Conservation (phyloP, 2,797 vertebrate species). For the Antrozous pallidus region DNA sequence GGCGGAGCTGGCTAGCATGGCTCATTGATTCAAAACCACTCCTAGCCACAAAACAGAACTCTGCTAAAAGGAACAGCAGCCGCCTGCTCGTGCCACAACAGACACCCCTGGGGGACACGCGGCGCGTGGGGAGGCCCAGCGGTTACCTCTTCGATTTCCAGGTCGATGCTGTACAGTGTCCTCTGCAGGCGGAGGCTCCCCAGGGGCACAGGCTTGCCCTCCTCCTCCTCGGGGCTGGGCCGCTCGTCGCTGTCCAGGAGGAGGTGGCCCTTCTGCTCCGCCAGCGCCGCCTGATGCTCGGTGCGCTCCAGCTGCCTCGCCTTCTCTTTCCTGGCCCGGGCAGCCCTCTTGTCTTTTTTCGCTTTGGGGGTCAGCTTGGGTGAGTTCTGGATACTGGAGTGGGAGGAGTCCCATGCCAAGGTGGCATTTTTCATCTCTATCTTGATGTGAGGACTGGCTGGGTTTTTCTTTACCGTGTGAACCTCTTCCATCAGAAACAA, state of each 20-base stretch:
- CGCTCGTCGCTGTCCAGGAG: constrained; percentile 86
- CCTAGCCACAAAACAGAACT: background rate
- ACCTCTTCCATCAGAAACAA: constrained; percentile 96
- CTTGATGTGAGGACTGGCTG: constrained; percentile 87
- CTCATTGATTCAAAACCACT: background rate
- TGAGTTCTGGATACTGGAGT: constrained; percentile 91
- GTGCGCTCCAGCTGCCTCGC: constrained; percentile 80
- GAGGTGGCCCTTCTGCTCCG: constrained; percentile 89
- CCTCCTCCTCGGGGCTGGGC: constrained; percentile 86
- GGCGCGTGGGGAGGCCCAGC: fast-evolving
- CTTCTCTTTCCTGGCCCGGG: constrained; percentile 84
- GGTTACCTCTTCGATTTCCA: constrained; percentile 88
- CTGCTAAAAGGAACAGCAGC: background rate
- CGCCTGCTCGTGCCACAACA: background rate
- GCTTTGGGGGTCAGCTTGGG: constrained; percentile 89
- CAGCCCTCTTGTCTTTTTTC: constrained; percentile 84
- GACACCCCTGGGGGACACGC: fast-evolving
- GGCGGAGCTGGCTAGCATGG: background rate
- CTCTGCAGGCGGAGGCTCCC: constrained; percentile 87
- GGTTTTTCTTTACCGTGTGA: constrained; percentile 88
- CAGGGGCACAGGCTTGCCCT: constrained; percentile 82
- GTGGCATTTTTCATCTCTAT: constrained; percentile 92
- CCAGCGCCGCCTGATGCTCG: constrained; percentile 83
- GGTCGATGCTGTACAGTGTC: constrained; percentile 89
- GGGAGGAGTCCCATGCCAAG: constrained; percentile 92